Percentiles rank a stretch among this genome's conserved stretches.
Evolutionary conservation across 2,797 vertebrate genomes (phyloP).

Genomic region (Epinephelus coioides): DNA sequence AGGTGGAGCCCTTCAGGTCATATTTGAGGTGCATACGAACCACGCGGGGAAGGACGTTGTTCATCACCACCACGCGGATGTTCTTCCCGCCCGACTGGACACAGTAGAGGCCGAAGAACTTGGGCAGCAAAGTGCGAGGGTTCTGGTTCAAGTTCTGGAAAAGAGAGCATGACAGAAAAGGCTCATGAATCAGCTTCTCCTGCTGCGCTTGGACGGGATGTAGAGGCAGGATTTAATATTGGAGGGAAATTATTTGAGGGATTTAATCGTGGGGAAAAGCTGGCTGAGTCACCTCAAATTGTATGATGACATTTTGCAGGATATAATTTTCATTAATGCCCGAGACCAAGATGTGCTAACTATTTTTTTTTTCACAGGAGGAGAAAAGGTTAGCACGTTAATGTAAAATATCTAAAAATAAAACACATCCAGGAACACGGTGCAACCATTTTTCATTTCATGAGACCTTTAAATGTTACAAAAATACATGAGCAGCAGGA

Average conservation of each 20-base stretch:
- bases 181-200: background rate
- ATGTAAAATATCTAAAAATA: background rate
- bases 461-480: background rate
- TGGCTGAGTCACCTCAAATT: background rate
- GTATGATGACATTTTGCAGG: background rate
- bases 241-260: background rate
- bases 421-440: background rate
- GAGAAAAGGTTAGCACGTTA: background rate
- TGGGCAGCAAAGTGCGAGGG: constrained; percentile 96
- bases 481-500: background rate
- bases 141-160: constrained; percentile 98
- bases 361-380: too few relatives aligned
- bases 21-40: constrained; percentile 99
- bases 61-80: constrained; percentile 98
- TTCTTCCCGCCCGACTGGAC: constrained; percentile 98
- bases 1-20: constrained; percentile 97
- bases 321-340: background rate
- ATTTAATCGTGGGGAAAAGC: background rate
- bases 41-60: constrained; percentile 95
- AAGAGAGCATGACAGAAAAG: background rate
- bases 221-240: background rate
- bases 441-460: background rate
- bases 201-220: background rate
- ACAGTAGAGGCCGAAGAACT: constrained; percentile 98
- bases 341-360: background rate